Conservation (phyloP, 64 coral and sea anemone species). For the Porites lutea region DNA sequence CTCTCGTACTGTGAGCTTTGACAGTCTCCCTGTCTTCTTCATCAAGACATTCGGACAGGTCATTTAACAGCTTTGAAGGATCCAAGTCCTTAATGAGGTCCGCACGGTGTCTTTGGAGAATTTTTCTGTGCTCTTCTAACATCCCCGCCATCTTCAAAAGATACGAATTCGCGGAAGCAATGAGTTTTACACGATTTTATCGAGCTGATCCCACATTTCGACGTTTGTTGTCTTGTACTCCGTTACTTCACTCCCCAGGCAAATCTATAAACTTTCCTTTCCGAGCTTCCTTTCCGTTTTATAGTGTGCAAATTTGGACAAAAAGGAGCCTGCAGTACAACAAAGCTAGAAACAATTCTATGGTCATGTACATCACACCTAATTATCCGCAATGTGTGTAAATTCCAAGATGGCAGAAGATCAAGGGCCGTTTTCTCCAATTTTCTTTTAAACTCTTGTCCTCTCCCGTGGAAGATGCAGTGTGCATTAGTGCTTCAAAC, state of each 20-base stretch:
- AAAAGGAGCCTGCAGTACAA: not conserved
- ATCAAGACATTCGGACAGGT: conserved; percentile 58
- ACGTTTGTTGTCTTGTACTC: not conserved
- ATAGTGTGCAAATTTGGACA: no score
- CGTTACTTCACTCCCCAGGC: not conserved
- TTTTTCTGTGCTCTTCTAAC: conserved; percentile 70
- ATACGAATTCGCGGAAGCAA: not conserved
- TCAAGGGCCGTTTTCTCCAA: not conserved
- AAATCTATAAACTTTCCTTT: not conserved
- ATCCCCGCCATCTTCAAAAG: conserved; percentile 29
- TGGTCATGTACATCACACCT: not conserved
- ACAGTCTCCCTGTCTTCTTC: conserved; percentile 78
- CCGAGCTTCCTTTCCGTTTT: not conserved
- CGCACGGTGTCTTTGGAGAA: conserved; percentile 56
- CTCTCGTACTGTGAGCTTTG: conserved; percentile 21
- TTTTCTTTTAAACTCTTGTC: not conserved
- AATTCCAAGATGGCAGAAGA: conserved; percentile 16
- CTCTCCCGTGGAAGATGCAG: not conserved
- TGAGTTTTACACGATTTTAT: not conserved
- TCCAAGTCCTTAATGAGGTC: conserved; percentile 67
- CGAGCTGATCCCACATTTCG: not conserved
- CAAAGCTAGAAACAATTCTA: not conserved
- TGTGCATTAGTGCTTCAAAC: conserved; percentile 10
- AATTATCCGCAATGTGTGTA: not conserved
- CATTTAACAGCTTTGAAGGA: conserved; percentile 42